These are phyloP conservation scores for Priocnemis perturbator DNA, from an alignment of 2,888 invertebrate species.

Conservation along the genomic window DNA sequence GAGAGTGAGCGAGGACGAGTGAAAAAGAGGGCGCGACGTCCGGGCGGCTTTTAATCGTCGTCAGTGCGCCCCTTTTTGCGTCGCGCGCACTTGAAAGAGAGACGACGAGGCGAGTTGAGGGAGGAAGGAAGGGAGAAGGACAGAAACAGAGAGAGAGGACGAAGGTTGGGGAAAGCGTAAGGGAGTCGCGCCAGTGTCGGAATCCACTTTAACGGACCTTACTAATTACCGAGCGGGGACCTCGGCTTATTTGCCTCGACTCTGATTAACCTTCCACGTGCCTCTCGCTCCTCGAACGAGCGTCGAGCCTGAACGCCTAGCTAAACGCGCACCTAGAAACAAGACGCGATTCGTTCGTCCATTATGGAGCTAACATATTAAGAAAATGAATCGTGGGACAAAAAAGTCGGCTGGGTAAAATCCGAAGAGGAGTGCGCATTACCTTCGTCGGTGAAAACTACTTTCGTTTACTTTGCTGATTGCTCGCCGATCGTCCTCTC, in stretches of 20 bases:
- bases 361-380: no score
- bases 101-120: not conserved
- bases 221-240: constrained; percentile 63
- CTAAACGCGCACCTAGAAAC: no score
- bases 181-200: constrained; percentile 23
- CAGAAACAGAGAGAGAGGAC: constrained; percentile 1
- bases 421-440: no score
- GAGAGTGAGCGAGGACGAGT: constrained; percentile 1
- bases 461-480: no score
- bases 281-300: constrained; percentile 27
- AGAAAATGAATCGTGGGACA: no score
- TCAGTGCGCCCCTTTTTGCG: constrained; percentile 42
- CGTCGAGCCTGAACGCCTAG: not conserved
- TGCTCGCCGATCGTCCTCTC: no score
- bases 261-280: constrained; percentile 66
- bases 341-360: no score
- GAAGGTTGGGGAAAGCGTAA: constrained; percentile 6
- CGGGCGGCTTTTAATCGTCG: constrained; percentile 53
- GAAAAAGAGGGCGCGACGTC: constrained; percentile 4
- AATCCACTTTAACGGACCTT: constrained; percentile 62
- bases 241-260: constrained; percentile 65
- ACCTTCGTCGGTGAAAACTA: no score
- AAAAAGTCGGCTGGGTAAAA: no score
- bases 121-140: not conserved
- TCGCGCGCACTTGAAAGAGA: constrained; percentile 1